These are phyloP conservation scores for Bolinopsis microptera DNA, from an alignment of 37 sponge, comb jelly and placozoan genomes.

Conservation along the genomic window DNA sequence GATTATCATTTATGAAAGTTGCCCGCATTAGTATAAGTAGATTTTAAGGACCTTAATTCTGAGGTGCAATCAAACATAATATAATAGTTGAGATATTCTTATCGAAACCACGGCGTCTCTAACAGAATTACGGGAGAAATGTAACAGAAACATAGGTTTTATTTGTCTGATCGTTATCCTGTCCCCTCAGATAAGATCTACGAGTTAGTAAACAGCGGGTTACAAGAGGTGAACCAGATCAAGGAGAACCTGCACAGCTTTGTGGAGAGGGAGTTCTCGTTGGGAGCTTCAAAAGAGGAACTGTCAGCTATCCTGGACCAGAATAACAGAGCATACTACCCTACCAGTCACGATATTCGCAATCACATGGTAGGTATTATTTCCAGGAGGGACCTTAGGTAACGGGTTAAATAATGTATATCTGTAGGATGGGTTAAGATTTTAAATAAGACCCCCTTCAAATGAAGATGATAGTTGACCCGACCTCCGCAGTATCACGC, in stretches of 20 bases:
- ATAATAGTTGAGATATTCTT: too few species aligned
- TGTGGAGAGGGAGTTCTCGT: conserved; percentile 39
- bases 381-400: too few species aligned
- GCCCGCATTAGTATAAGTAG: neutral
- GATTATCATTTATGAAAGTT: neutral
- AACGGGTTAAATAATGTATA: too few species aligned
- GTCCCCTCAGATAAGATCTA: conserved; percentile 29
- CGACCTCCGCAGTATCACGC: conserved; percentile 2
- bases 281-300: conserved; percentile 28
- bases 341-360: conserved; percentile 28
- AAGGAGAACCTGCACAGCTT: conserved; percentile 14
- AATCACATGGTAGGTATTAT: conserved; percentile 47
- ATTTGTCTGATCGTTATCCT: neutral
- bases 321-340: conserved; percentile 48
- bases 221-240: conserved; percentile 45
- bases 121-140: too few species aligned
- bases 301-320: conserved; percentile 33
- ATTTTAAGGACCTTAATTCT: neutral
- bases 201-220: neutral
- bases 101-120: too few species aligned
- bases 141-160: neutral
- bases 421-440: too few species aligned
- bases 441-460: too few species aligned
- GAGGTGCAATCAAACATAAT: too few species aligned
- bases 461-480: too few species aligned